These are phyloP conservation scores for Aselliscus stoliczkanus DNA, from an alignment of 2,797 vertebrate genomes.

Conservation along the genomic window DNA sequence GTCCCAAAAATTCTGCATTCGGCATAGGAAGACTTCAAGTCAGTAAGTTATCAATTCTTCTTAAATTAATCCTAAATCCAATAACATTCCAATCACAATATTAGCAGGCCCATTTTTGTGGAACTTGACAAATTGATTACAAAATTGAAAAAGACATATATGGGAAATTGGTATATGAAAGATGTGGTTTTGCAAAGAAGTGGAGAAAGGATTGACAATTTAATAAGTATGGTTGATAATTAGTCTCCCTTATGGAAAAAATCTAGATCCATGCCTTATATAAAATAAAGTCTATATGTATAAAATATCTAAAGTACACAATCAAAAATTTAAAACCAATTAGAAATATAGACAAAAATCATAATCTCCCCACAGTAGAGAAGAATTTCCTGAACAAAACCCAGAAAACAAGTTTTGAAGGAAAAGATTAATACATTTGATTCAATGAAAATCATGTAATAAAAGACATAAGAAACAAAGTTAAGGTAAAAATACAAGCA, in stretches of 20 bases:
- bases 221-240: not conserved
- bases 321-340: not conserved
- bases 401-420: not conserved
- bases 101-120: not conserved
- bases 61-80: conserved; percentile 12
- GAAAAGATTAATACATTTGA: not conserved
- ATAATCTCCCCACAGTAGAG: not conserved
- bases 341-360: not conserved
- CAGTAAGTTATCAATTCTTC: not conserved
- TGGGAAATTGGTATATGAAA: not conserved
- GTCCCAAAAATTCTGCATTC: not conserved
- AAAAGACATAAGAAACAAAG: not conserved
- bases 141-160: not conserved
- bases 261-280: not conserved
- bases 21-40: not conserved
- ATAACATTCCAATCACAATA: not conserved
- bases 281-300: conserved; percentile 4
- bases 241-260: not conserved
- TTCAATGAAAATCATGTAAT: not conserved
- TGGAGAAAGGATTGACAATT: not conserved
- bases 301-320: not conserved
- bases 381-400: not conserved
- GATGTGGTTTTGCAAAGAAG: not conserved
- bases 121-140: not conserved
- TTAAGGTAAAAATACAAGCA: not conserved